These are phyloP conservation scores for Ammodramus savannarum DNA, from an alignment of 2,113 vertebrate genomes.

Conservation along the genomic window DNA sequence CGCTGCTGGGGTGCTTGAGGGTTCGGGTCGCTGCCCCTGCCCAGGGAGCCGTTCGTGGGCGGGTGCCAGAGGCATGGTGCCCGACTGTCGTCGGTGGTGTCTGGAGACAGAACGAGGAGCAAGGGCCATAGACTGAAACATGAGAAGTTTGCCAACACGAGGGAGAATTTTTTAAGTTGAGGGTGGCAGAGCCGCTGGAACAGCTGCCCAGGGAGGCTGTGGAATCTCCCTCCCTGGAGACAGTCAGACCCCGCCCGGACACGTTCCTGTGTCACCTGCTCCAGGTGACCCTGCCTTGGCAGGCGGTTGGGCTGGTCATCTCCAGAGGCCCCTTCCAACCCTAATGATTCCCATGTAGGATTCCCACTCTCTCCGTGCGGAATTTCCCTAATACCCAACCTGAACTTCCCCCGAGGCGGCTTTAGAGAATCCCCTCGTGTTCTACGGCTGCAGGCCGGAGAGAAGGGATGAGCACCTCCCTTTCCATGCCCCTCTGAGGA, in stretches of 20 bases:
- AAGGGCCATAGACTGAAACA: not conserved
- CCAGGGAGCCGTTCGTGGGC: not conserved
- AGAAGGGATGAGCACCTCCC: not conserved
- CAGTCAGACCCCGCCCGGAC: fast-evolving
- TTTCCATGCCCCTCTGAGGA: not conserved
- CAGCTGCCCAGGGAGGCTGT: not conserved
- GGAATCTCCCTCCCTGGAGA: not conserved
- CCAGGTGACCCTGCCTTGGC: too few relatives aligned
- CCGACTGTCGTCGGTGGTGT: too few relatives aligned
- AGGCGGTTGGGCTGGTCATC: not conserved
- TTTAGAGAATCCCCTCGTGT: fast-evolving
- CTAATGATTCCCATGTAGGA: fast-evolving
- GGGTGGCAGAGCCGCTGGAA: too few relatives aligned
- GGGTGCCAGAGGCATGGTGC: fast-evolving
- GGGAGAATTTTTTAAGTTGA: not conserved
- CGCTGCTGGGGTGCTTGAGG: fast-evolving
- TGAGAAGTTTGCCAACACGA: not conserved
- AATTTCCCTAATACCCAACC: not conserved
- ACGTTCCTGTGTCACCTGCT: not conserved
- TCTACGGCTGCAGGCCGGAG: fast-evolving
- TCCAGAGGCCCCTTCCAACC: not conserved
- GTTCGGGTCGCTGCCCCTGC: fast-evolving
- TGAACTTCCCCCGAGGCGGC: not conserved
- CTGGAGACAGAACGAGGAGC: too few relatives aligned
- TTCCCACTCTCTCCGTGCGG: not conserved